A percentile compares a stretch with the other conserved stretches of the same genome.
These are phyloP conservation scores for Accipiter virgatus DNA, from an alignment of 2,113 vertebrate species.

Conservation along the genomic window DNA sequence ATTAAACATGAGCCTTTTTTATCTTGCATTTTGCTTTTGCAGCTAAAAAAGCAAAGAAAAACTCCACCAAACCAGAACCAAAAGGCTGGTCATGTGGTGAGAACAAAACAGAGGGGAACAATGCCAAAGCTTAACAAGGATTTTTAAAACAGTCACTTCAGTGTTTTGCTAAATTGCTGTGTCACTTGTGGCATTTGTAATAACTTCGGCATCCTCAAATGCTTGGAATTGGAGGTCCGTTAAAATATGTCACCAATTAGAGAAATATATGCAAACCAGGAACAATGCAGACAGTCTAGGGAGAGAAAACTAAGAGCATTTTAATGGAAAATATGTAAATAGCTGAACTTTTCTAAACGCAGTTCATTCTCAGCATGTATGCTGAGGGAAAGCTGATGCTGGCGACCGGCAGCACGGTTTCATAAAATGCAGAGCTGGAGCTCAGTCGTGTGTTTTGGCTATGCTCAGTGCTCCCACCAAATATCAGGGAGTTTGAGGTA, in stretches of 20 bases:
- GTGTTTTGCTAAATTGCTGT: conserved; percentile 59
- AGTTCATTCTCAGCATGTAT: neutral
- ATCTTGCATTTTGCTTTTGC: neutral
- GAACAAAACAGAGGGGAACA: conserved; percentile 54
- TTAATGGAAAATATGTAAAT: conserved; percentile 46
- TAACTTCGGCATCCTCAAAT: conserved; percentile 24
- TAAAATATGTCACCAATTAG: conserved; percentile 25
- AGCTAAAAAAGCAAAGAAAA: conserved; percentile 28
- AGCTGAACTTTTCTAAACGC: neutral
- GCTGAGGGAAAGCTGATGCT: neutral
- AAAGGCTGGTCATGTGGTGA: conserved; percentile 37
- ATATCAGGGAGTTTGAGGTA: neutral
- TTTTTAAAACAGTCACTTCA: conserved; percentile 63
- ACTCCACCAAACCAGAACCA: conserved; percentile 25
- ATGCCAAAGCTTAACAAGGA: conserved; percentile 66
- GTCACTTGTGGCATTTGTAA: conserved; percentile 23
- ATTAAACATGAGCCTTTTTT: neutral
- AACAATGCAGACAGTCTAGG: neutral
- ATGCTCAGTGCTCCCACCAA: neutral
- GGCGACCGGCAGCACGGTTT: neutral
- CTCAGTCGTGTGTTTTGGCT: neutral
- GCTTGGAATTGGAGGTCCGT: neutral
- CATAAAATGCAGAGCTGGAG: neutral
- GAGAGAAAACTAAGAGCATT: conserved; percentile 13
- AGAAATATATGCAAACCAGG: neutral